Conservation (phyloP, 2,113 vertebrate species). For the Excalfactoria chinensis region DNA sequence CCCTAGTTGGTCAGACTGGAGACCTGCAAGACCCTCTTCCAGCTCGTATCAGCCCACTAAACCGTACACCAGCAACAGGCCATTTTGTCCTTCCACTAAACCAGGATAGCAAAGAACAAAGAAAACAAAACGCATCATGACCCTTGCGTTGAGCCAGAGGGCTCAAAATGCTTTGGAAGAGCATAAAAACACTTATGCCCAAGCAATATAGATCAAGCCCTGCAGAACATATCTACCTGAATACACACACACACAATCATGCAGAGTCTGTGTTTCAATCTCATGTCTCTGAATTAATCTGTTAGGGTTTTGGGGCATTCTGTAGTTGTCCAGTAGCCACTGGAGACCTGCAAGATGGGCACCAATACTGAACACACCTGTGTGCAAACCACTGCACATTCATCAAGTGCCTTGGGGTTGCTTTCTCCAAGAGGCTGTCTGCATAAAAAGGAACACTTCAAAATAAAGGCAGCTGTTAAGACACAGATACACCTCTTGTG, state of each 20-base stretch:
- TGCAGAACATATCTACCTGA: no score
- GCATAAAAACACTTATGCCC: not conserved
- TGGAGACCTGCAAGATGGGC: not conserved
- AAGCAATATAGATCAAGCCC: not conserved
- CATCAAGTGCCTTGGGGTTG: not conserved
- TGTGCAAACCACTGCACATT: not conserved
- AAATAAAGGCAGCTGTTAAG: not conserved
- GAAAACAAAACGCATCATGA: no score
- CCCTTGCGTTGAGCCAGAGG: not conserved
- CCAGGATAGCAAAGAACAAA: not conserved
- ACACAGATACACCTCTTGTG: not conserved
- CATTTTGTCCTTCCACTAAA: no score
- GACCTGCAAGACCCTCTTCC: not conserved
- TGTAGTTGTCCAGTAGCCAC: not conserved
- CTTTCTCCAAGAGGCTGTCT: not conserved
- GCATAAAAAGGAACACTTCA: not conserved
- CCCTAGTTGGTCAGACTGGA: not conserved
- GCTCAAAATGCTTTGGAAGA: not conserved
- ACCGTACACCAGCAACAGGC: no score
- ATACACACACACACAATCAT: not conserved
- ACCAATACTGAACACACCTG: not conserved
- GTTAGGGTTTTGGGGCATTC: not conserved
- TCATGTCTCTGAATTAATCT: not conserved
- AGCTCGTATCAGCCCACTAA: not conserved
- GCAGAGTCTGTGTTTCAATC: not conserved